Conservation (phyloP, 2,113 vertebrate genomes). For the Channa argus region DNA sequence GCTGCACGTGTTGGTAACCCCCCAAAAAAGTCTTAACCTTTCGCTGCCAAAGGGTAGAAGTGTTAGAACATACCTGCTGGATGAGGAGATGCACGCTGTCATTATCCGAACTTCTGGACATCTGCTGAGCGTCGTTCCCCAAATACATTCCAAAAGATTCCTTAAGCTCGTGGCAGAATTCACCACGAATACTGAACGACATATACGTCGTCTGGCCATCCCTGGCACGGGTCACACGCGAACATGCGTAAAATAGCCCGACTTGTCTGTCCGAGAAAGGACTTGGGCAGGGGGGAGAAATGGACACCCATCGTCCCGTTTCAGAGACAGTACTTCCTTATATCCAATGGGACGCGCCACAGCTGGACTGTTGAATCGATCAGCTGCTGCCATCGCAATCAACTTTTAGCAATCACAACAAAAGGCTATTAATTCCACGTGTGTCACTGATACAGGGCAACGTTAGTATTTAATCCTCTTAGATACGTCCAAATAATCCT, state of each 20-base stretch:
- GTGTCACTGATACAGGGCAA: conserved; percentile 18
- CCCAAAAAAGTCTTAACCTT: neutral
- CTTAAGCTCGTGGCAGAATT: conserved; percentile 10
- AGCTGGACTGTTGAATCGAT: conserved; percentile 27
- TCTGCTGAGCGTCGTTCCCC: conserved; percentile 28
- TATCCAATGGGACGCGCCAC: conserved; percentile 14
- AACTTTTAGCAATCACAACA: conserved; percentile 18
- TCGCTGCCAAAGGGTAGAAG: neutral
- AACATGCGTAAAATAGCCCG: conserved; percentile 50
- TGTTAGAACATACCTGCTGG: conserved; percentile 54
- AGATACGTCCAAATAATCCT: conserved; percentile 22
- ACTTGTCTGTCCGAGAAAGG: conserved; percentile 25
- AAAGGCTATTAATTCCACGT: conserved; percentile 42
- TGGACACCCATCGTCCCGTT: conserved; percentile 27
- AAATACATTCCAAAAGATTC: conserved; percentile 57
- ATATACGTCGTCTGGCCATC: neutral
- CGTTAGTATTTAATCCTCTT: conserved; percentile 22
- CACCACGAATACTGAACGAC: neutral
- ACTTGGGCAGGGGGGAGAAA: conserved; percentile 15
- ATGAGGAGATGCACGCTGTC: conserved; percentile 7
- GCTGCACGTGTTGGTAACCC: neutral
- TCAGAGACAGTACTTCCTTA: conserved; percentile 6
- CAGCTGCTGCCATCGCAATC: conserved; percentile 21
- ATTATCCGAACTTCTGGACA: conserved; percentile 45
- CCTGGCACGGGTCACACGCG: conserved; percentile 5